Evolutionary conservation across 2,797 vertebrate species (phyloP).

Genomic region (Naso thynnoides): DNA sequence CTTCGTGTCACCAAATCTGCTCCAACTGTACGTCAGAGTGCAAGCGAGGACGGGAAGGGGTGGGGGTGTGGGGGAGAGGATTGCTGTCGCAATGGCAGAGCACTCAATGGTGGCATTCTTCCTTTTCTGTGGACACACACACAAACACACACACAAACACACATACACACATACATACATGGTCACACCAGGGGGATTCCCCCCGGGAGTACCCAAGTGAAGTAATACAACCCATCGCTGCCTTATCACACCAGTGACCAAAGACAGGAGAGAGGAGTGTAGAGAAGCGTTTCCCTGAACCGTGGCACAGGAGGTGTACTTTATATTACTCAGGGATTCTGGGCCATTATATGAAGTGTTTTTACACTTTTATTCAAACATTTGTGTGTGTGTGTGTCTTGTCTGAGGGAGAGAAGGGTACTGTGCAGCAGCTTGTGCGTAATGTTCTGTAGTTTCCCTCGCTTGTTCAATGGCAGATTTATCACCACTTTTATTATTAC

Average conservation of each 20-base stretch:
- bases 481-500: constrained; percentile 42
- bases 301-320: constrained; percentile 61
- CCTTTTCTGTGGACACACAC: constrained; percentile 63
- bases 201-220: constrained; percentile 74
- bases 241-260: constrained; percentile 83
- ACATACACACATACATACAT: constrained; percentile 25
- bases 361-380: constrained; percentile 21
- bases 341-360: constrained; percentile 51
- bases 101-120: constrained; percentile 84
- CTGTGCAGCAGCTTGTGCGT: constrained; percentile 30
- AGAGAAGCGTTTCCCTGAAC: constrained; percentile 67
- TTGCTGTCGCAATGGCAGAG: constrained; percentile 72
- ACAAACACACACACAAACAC: constrained; percentile 38
- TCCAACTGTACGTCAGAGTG: constrained; percentile 85
- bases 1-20: constrained; percentile 85
- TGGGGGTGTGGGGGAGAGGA: constrained; percentile 69
- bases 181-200: constrained; percentile 77
- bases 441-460: constrained; percentile 43
- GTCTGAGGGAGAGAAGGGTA: background rate
- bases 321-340: constrained; percentile 59
- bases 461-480: constrained; percentile 44
- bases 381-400: background rate
- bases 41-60: constrained; percentile 72
- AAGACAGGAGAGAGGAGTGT: constrained; percentile 77
- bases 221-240: constrained; percentile 79